phyloP scores from a whole-genome alignment of 2,113 vertebrate species.

The Nothoprocta perdicaria region DNA sequence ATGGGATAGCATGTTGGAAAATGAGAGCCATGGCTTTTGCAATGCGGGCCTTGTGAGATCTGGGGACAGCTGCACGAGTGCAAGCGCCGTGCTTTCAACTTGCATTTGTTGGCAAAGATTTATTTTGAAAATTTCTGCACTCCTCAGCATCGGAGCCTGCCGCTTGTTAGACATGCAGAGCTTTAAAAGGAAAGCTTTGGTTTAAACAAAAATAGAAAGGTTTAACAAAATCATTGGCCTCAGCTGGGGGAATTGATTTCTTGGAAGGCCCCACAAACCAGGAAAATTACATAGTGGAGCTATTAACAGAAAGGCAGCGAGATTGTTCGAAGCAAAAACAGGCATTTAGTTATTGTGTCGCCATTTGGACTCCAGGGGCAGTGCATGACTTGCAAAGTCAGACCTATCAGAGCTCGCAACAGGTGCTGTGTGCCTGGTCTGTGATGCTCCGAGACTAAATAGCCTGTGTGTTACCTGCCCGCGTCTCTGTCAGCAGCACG shows the following conservation, averaged over 20 bases:
- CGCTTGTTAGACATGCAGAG: not conserved
- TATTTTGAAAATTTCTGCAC: not conserved
- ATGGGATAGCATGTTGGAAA: constrained; percentile 15
- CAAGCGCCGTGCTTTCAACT: not conserved
- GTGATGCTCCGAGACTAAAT: not conserved
- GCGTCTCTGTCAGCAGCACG: not conserved
- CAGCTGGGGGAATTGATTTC: not conserved
- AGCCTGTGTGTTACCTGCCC: not conserved
- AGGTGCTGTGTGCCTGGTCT: not conserved
- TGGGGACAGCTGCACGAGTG: not conserved
- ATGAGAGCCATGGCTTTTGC: not conserved
- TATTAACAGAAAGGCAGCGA: not conserved
- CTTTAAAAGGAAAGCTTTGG: not conserved
- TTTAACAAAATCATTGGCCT: not conserved
- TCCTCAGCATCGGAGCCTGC: not conserved
- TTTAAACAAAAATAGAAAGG: not conserved
- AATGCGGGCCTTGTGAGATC: not conserved
- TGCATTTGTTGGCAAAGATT: not conserved
- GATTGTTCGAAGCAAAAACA: not conserved
- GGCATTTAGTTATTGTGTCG: not conserved
- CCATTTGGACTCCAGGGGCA: not conserved
- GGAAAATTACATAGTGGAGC: not conserved
- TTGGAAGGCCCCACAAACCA: not conserved
- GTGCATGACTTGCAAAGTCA: not conserved
- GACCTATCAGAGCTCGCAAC: not conserved